phyloP scores from a whole-genome alignment of 1,140 invertebrate species.

The Aphaenogaster ashmeadi region DNA sequence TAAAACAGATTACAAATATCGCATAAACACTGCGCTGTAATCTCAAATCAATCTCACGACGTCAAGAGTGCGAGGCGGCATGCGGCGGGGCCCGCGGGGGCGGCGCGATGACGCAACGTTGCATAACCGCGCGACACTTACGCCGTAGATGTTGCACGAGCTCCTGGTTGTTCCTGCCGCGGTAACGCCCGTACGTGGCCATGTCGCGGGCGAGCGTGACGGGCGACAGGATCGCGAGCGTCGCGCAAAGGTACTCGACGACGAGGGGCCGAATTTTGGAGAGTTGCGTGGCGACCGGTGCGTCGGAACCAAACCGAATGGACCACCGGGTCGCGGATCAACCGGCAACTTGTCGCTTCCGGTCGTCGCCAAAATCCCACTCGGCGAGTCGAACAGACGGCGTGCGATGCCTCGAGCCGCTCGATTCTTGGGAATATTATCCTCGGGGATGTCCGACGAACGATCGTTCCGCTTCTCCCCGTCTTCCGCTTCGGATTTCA shows the following conservation, averaged over 20 bases:
- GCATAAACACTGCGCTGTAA: not conserved
- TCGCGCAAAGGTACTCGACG: conserved; percentile 48
- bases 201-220: conserved; percentile 66
- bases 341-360: not conserved
- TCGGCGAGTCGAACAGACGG: not conserved
- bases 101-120: conserved; percentile 44
- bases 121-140: conserved; percentile 85
- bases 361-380: not conserved
- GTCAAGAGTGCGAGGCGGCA: not conserved
- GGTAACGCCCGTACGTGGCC: conserved; percentile 92
- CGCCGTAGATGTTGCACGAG: conserved; percentile 94
- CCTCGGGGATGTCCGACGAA: not conserved
- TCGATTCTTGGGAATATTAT: not conserved
- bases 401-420: too few species aligned
- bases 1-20: conserved; percentile 30
- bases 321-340: not conserved
- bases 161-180: conserved; percentile 94
- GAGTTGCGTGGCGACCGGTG: conserved; percentile 4
- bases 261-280: conserved; percentile 31
- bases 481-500: not conserved
- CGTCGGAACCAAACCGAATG: not conserved
- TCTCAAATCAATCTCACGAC: conserved; percentile 21
- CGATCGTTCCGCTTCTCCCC: not conserved
- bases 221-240: conserved; percentile 60
- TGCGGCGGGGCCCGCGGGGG: not conserved